These are phyloP conservation scores for Darevskia nairensis DNA, from an alignment of 2,797 vertebrate species.

Conservation along the genomic window DNA sequence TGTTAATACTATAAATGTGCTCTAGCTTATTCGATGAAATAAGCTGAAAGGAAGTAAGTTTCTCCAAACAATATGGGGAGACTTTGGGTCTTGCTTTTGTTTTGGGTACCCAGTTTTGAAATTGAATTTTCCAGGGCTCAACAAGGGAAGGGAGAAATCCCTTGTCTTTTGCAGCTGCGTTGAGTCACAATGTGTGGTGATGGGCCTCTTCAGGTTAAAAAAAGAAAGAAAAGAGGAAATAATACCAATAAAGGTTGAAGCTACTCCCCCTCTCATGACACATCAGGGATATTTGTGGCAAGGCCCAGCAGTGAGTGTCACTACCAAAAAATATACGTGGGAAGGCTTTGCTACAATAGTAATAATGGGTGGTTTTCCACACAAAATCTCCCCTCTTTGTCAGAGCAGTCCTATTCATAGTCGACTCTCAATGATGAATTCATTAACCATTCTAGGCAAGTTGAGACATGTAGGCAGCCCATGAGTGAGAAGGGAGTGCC, in stretches of 20 bases:
- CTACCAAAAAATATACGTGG: not conserved
- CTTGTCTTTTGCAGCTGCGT: not conserved
- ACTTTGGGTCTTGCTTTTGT: constrained; percentile 25
- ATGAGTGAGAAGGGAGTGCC: not conserved
- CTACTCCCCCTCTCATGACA: not conserved
- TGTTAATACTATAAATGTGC: accelerated
- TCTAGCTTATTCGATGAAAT: accelerated
- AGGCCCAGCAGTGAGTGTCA: not conserved
- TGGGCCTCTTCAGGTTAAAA: not conserved
- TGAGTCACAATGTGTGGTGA: not conserved
- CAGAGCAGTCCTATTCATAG: constrained; percentile 6
- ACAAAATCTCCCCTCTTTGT: not conserved
- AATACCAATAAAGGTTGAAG: not conserved
- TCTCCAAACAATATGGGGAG: not conserved
- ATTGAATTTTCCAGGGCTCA: not conserved
- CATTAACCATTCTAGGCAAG: constrained; percentile 7
- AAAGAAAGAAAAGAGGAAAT: not conserved
- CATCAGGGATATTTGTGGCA: not conserved
- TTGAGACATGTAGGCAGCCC: not conserved
- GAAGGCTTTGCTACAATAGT: not conserved
- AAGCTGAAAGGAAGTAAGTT: constrained; percentile 5
- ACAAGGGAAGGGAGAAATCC: constrained; percentile 6
- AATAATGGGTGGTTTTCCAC: not conserved
- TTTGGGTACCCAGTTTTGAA: not conserved
- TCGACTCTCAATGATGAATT: constrained; percentile 8